phyloP scores from a whole-genome alignment of 1,140 invertebrate genomes.

The Drosophila micromelanica region DNA sequence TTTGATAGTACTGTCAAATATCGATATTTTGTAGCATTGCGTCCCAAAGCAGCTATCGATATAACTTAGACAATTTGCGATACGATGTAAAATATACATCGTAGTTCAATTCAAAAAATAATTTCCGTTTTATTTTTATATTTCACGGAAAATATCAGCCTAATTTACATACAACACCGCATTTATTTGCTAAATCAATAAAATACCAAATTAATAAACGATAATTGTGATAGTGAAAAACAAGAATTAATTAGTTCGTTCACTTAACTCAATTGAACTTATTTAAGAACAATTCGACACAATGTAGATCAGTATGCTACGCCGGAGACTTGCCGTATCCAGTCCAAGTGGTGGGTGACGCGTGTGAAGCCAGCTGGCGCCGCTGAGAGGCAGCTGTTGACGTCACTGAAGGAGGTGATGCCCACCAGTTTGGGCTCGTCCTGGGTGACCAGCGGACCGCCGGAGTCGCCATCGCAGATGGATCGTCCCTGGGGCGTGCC shows the following conservation, averaged over 20 bases:
- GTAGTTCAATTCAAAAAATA: too few relatives aligned
- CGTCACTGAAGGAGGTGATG: conserved; percentile 84
- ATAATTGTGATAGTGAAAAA: too few relatives aligned
- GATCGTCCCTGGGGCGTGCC: conserved; percentile 29
- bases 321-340: conserved; percentile 36
- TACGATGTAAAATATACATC: too few relatives aligned
- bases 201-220: too few relatives aligned
- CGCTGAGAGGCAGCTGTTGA: conserved; percentile 76
- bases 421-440: conserved; percentile 60
- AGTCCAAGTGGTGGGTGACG: conserved; percentile 80
- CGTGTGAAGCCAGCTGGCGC: conserved; percentile 84
- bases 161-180: too few relatives aligned
- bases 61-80: not conserved
- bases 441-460: conserved; percentile 37
- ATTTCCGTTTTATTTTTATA: too few relatives aligned
- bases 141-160: too few relatives aligned
- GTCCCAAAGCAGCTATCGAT: not conserved
- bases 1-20: not conserved
- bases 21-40: not conserved
- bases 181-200: too few relatives aligned
- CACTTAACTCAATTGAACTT: too few relatives aligned
- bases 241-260: too few relatives aligned
- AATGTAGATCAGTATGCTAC: conserved; percentile 14
- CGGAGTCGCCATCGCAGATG: conserved; percentile 47
- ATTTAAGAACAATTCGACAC: too few relatives aligned